Conservation (phyloP, 1,140 invertebrate species). For the Samia ricini region DNA sequence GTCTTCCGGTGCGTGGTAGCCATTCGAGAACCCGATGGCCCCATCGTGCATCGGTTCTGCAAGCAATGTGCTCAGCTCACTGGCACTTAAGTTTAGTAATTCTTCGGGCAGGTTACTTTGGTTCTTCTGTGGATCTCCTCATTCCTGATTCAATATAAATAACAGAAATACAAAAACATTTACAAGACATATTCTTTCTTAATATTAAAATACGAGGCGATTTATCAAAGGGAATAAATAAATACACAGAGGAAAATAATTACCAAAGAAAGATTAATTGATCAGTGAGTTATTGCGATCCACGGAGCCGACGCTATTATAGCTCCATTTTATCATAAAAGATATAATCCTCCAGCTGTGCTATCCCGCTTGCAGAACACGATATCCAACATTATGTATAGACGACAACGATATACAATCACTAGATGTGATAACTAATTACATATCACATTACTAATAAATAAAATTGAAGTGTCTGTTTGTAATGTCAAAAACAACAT, state of each 20-base stretch:
- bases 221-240: no score
- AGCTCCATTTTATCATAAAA: slow-evolving; percentile 41
- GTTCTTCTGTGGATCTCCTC: no score
- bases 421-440: slow-evolving; percentile 5
- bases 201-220: no score
- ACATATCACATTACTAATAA: neutral
- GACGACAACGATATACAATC: neutral
- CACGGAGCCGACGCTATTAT: slow-evolving; percentile 14
- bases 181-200: neutral
- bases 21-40: no score
- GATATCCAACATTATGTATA: slow-evolving; percentile 21
- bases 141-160: neutral
- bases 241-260: slow-evolving; percentile 14
- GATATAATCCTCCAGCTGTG: slow-evolving; percentile 31
- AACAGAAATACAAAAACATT: no score
- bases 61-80: no score
- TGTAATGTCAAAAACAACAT: no score
- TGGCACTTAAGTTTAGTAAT: no score
- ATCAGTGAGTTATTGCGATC: slow-evolving; percentile 35
- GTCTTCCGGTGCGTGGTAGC: no score
- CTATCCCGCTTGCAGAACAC: slow-evolving; percentile 30
- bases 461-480: no score
- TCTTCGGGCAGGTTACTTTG: no score
- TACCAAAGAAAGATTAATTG: slow-evolving; percentile 44
- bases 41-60: no score